phyloP scores from a whole-genome alignment of 1,140 invertebrate species.

The Brachionus sp. region DNA sequence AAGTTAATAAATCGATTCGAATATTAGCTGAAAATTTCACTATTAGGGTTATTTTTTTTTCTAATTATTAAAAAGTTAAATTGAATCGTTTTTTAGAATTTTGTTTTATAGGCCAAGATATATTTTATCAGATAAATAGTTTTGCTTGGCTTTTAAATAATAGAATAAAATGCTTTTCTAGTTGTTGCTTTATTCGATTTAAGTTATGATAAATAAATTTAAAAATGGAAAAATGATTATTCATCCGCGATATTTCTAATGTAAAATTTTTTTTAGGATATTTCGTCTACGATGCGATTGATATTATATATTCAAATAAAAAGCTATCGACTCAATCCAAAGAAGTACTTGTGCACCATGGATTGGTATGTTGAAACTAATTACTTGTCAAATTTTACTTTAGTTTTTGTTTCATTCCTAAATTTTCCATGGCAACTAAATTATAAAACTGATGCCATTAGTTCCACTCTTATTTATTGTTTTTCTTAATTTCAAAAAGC shows the following conservation, averaged over 20 bases:
- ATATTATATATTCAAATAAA: conserved; percentile 35
- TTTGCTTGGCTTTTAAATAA: too few relatives aligned
- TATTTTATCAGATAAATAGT: too few relatives aligned
- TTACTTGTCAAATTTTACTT: neutral
- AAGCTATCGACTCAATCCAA: conserved; percentile 38
- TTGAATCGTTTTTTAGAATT: too few relatives aligned
- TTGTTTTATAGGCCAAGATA: too few relatives aligned
- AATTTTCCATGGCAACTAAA: conserved; percentile 14
- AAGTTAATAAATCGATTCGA: neutral
- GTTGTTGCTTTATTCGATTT: neutral
- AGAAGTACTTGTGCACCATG: conserved; percentile 40
- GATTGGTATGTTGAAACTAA: conserved; percentile 17
- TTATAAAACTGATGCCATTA: neutral
- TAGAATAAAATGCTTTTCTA: neutral
- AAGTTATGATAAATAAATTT: neutral
- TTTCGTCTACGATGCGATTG: conserved; percentile 37
- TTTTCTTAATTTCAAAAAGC: neutral
- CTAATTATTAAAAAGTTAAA: too few relatives aligned
- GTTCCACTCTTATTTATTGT: neutral
- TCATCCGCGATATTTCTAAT: neutral
- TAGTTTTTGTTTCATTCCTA: neutral
- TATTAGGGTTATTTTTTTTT: too few relatives aligned
- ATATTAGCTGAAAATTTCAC: too few relatives aligned
- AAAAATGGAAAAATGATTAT: neutral
- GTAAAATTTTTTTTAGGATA: conserved; percentile 13